phyloP scores from a whole-genome alignment of 1,140 invertebrate species.

The Rhopalosiphum maidis region DNA sequence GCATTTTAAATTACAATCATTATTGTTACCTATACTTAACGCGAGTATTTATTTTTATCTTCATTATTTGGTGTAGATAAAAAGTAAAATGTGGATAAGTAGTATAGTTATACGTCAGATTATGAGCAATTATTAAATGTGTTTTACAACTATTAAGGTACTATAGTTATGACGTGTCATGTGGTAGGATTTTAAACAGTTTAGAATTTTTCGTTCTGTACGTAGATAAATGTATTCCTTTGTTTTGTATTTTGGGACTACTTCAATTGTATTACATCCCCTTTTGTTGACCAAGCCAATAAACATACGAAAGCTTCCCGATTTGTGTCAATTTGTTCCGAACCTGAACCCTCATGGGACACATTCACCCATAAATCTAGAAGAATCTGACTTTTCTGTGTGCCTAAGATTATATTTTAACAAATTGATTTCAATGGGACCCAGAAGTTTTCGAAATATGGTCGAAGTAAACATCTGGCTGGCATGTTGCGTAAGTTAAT shows the following conservation, averaged over 20 bases:
- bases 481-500: not conserved
- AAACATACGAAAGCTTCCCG: constrained; percentile 23
- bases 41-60: not conserved
- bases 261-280: not conserved
- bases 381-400: not conserved
- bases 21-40: not conserved
- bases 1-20: not conserved
- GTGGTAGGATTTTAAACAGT: not conserved
- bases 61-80: not conserved
- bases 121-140: not conserved
- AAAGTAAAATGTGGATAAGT: not conserved
- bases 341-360: not conserved
- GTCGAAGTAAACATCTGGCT: not conserved
- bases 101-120: not conserved
- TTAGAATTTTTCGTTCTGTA: not conserved
- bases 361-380: constrained; percentile 2
- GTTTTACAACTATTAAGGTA: not conserved
- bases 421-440: constrained; percentile 16
- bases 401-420: constrained; percentile 20
- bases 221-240: not conserved
- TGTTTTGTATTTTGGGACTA: not conserved
- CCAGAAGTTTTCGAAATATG: not conserved
- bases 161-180: not conserved
- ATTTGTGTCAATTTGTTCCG: constrained; percentile 20
- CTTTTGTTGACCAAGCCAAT: not conserved